These are phyloP conservation scores for Lamellibrachia luymesi DNA, from an alignment of 1,140 invertebrate genomes.

Conservation along the genomic window DNA sequence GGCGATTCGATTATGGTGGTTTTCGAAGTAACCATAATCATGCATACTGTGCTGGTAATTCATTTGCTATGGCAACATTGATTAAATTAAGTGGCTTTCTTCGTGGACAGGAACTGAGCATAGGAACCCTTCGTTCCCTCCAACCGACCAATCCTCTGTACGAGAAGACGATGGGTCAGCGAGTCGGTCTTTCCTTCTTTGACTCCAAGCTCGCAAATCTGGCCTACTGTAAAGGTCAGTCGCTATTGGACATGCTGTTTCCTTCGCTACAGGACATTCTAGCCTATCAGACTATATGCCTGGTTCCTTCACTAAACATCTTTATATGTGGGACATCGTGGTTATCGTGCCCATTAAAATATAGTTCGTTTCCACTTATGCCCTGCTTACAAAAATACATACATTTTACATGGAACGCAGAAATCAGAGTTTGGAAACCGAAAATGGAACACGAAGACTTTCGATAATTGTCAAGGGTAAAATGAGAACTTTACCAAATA, in stretches of 20 bases:
- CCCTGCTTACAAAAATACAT: no score
- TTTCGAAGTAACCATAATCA: neutral
- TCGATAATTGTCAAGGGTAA: no score
- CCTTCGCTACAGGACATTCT: no score
- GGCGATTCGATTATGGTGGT: neutral
- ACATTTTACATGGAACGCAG: no score
- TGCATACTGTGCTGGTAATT: neutral
- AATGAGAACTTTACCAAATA: no score
- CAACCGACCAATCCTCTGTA: conserved; percentile 35
- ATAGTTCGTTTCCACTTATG: no score
- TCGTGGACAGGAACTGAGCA: neutral
- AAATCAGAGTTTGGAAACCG: no score
- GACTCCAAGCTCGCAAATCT: conserved; percentile 49
- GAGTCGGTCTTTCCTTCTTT: conserved; percentile 46
- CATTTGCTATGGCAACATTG: neutral
- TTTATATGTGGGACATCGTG: neutral
- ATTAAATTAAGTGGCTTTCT: neutral
- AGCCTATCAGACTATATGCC: no score
- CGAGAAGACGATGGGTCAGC: conserved; percentile 43
- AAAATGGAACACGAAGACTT: no score
- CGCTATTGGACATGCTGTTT: neutral
- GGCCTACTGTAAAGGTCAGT: conserved; percentile 46
- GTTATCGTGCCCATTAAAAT: no score
- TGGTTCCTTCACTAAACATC: neutral
- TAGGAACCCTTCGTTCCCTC: conserved; percentile 25